Evolutionary conservation across 2,888 invertebrate genomes (phyloP).

Genomic region (Torymus tubicola): DNA sequence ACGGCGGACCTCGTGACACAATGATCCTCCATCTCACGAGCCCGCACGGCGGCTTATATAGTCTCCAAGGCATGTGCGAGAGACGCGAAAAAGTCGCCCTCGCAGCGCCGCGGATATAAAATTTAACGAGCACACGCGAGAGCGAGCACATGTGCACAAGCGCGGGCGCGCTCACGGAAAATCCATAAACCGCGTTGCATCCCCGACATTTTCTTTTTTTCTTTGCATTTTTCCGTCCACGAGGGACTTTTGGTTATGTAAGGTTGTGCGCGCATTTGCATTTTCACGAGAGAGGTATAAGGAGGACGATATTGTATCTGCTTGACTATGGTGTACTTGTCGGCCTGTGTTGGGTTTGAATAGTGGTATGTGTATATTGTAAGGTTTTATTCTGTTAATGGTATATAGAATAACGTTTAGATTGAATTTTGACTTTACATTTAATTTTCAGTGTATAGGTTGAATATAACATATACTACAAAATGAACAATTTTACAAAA

Average conservation of each 20-base stretch:
- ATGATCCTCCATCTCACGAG: slow-evolving; percentile 33
- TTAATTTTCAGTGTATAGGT: too few species aligned
- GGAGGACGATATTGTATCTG: too few species aligned
- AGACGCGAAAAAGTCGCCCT: background rate
- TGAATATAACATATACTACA: too few species aligned
- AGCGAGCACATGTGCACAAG: slow-evolving; percentile 3
- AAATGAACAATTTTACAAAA: too few species aligned
- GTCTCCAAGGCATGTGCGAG: background rate
- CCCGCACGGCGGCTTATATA: background rate
- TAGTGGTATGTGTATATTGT: too few species aligned
- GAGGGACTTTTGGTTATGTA: slow-evolving; percentile 6
- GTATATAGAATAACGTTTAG: too few species aligned
- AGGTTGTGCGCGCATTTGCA: slow-evolving; percentile 13
- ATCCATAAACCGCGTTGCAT: slow-evolving; percentile 35
- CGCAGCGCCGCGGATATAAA: slow-evolving; percentile 4
- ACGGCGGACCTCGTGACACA: slow-evolving; percentile 8
- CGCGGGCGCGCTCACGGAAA: slow-evolving; percentile 23
- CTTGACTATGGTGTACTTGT: too few species aligned
- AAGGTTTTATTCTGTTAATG: too few species aligned
- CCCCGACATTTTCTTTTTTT: slow-evolving; percentile 10
- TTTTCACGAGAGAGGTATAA: slow-evolving; percentile 6
- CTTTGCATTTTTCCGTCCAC: background rate
- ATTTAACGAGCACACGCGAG: slow-evolving; percentile 37
- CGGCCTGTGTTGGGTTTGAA: too few species aligned
- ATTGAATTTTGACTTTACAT: too few species aligned